Evolutionary conservation across 2,797 vertebrate genomes (phyloP), one percentile per base, ranked within the genome.

Genomic region (Pipistrellus pygmaeus): DNA sequence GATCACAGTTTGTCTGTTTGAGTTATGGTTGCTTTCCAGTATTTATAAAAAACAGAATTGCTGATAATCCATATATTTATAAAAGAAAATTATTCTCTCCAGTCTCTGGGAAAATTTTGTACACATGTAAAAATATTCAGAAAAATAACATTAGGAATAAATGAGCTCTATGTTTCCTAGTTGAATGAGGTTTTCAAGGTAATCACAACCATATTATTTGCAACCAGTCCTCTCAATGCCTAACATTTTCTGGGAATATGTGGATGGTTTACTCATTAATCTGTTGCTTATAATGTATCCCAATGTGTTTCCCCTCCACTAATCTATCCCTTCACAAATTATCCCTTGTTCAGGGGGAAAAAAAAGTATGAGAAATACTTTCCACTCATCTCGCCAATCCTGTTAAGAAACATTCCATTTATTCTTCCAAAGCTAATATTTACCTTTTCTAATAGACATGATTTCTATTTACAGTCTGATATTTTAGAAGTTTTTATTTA

Each of bases 301-400:
- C 57, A 96, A 94, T 90, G 97, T 97, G 83, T 98, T 98, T 91
- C 98, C 97, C 77, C 95, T 97, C 68, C 80, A 72, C 55, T 95
- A 97, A 98, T 95, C 97, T 97, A 97, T 95, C 91, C 97, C 92
- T 95, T 97, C 96, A 97, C 94, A 98, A 98, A 98, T 98, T 98
- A 98, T 93, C 73, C 77, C 81, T 94, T 97, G 93, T 97, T 97
- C 85, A 87, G 95, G 96, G 64, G 17, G 64, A 64, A 96, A 90
- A 8, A 82, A 91, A 5, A 92, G 83, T 78, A 14, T 97, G 96
- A 98, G 78, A 84, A 97, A 96, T 96, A 97, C 96, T 98, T 98
- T 98, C 98, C 97, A 97, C 32, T 95, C 64, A 27, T 95, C 41
- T 97, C 98, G 97, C 97, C 98, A 98, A 94, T 96, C 51, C 93